Evolutionary conservation across 1,140 invertebrate species (phyloP), one percentile per base, ranked within the genome.

Genomic region (Metaphire vulgaris): DNA sequence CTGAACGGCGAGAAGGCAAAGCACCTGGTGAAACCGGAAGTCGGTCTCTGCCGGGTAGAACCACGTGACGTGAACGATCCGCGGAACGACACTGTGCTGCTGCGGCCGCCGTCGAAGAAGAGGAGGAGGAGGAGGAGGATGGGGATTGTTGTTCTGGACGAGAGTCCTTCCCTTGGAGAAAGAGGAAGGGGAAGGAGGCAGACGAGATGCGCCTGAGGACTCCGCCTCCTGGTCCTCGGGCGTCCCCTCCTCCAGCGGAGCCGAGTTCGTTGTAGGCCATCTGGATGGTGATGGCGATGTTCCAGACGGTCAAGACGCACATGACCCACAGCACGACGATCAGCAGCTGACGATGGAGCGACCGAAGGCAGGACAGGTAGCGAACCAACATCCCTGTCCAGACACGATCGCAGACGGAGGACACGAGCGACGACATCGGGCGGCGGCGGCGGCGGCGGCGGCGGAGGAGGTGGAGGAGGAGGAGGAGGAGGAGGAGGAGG

Each of bases 1-100:
- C 56, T 78, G 68, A 2, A 75, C 41, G 32, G 33, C 32, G 21
- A 75, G 66, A 14, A 78, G 66, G 29, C 73, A 68, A 33, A 78
- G 28, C 26, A 34, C 56, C 6, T 78, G 77, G 30, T 78, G 77
- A 30, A 78, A 75, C 30, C 77, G 66, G 30, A 78, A 66, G 21
- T 64, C 28, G 1, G 73, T 78, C 15, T 70, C 32, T 6, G 32
- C 66, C 30, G 73, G 73, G 32, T 74, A 78, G 34, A 78, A 78
- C 77, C 77, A 78, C 15, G 74, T 56, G 16, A 75, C 32, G 68
- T 78, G 77, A 26, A 69, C 77, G 32, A 70, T 30, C 15, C 69
- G 76, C 1, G 77, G 77, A 30, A 78, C 74, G 26, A 1, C 21
- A 26, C 29, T 28, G 1, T 74, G 33, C 30, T 74, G n/a, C 41